Percentiles rank a stretch among this genome's conserved stretches.
phyloP scores from a whole-genome alignment of 2,888 invertebrate genomes.

The Lymantria monacha region DNA sequence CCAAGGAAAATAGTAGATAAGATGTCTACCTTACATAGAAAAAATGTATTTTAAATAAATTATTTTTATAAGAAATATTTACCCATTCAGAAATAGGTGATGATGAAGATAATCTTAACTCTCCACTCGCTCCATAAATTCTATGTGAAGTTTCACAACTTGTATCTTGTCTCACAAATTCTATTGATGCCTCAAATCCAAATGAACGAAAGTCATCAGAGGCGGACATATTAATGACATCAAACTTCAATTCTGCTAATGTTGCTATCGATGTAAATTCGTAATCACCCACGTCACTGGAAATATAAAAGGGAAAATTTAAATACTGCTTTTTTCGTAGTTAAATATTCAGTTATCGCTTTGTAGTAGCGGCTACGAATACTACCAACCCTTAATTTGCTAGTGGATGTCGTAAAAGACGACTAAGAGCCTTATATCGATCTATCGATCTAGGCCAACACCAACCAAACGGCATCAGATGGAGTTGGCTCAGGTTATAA shows the following conservation, averaged over 20 bases:
- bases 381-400: too few species aligned
- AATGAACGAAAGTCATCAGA: conserved; percentile 92
- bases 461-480: too few species aligned
- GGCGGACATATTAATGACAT: conserved; percentile 91
- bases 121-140: conserved; percentile 89
- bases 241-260: conserved; percentile 91
- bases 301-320: conserved; percentile 16
- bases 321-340: not conserved
- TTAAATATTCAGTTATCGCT: too few species aligned
- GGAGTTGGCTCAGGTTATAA: too few species aligned
- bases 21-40: too few species aligned
- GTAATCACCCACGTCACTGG: conserved; percentile 78
- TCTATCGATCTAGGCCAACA: too few species aligned
- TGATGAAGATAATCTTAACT: conserved; percentile 83
- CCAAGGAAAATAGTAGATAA: too few species aligned
- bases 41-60: too few species aligned
- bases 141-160: conserved; percentile 87
- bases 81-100: conserved; percentile 79
- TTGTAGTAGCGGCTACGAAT: too few species aligned
- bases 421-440: too few species aligned
- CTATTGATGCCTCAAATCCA: conserved; percentile 92
- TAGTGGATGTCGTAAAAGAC: too few species aligned
- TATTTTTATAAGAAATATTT: conserved; percentile 16
- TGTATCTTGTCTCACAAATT: conserved; percentile 88
- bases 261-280: conserved; percentile 89